Base-by-base conservation (phyloP, 2,888 invertebrate genomes). In the Rhodophaea formosa region DNA sequence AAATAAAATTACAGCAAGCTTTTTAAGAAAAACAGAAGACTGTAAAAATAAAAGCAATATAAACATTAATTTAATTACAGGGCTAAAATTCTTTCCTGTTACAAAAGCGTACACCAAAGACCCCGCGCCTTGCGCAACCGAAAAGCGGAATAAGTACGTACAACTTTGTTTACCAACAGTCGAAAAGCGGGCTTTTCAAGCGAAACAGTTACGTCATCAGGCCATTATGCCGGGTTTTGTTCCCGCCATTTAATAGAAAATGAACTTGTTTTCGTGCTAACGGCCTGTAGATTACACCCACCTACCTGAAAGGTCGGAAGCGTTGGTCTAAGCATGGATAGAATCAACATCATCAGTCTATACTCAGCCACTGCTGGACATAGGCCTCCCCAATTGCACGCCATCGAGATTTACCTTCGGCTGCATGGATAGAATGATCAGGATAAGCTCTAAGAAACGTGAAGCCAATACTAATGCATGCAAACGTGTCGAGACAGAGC, bases 131-230 rank as follows among this genome's bases (percentile, higher is more conserved):
- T 16, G 12, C 16, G 35, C 15, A 16, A 6, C 35, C 30, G 15
- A 17, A 32, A 51, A 51, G 12, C 30, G 3, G 23, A 23, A 5
- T 5, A 5, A 23, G 5, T 23, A 23, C 2, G 23, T 51, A 51
- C 49, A 32, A 51, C 51, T 51, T 51, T 51, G 51, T 51, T 51
- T 51, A 51, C 35, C 35, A 51, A 51, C 51, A 51, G 35, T 12
- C 35, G 35, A n/a, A 51, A 45, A 53, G 23, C 43, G 44, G 30
- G 14, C 43, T 45, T 45, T 45, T 45, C n/a, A 45, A 44, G 17
- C 45, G 32, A 55, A 55, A 55, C 30, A 7, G 15, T 32, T 45
- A 17, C 44, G 44, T 32, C 54, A 45, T 45, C 32, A 10, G 15
- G 15, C 35, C 45, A 32, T 45, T 55, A 32, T 35, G 32, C 1